phyloP scores from a whole-genome alignment of 2,888 invertebrate species.

The Leucoptera coffeella region DNA sequence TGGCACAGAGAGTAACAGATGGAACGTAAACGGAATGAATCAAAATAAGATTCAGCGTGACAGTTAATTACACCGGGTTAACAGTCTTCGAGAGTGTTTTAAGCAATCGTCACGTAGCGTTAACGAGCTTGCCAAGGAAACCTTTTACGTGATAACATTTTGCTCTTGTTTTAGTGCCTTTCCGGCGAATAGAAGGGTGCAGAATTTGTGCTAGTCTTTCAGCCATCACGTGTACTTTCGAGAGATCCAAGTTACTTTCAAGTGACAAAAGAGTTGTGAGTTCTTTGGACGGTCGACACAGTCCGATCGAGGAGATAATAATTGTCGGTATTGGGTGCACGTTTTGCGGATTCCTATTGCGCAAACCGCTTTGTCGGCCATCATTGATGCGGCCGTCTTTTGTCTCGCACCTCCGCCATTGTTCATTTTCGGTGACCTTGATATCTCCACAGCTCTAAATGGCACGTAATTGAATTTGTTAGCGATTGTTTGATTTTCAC shows the following conservation, averaged over 20 bases:
- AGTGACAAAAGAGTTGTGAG: too few species aligned
- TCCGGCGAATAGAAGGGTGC: too few species aligned
- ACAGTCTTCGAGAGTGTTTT: too few species aligned
- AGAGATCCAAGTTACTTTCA: too few species aligned
- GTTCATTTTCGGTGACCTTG: slow-evolving; percentile 44
- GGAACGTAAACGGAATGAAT: too few species aligned
- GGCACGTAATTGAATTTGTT: slow-evolving; percentile 4
- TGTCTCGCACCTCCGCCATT: slow-evolving; percentile 45
- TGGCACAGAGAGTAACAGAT: too few species aligned
- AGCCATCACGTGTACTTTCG: too few species aligned
- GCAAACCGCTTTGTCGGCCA: slow-evolving; percentile 47
- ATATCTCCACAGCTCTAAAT: slow-evolving; percentile 9
- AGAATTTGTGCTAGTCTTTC: too few species aligned
- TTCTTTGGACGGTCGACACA: slow-evolving; percentile 36
- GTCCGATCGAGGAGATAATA: slow-evolving; percentile 41
- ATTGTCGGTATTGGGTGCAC: slow-evolving; percentile 48
- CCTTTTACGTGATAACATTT: slow-evolving; percentile 43
- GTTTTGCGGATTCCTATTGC: slow-evolving; percentile 48
- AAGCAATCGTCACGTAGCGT: slow-evolving; percentile 43
- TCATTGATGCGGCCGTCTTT: slow-evolving; percentile 38
- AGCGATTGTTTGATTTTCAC: too few species aligned
- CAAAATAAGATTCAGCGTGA: too few species aligned
- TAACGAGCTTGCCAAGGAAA: slow-evolving; percentile 46
- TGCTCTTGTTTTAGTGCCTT: too few species aligned
- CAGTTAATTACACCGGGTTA: too few species aligned